Evolutionary conservation across 2,888 invertebrate species (phyloP).

Genomic region (Andrena chrysosceles): DNA sequence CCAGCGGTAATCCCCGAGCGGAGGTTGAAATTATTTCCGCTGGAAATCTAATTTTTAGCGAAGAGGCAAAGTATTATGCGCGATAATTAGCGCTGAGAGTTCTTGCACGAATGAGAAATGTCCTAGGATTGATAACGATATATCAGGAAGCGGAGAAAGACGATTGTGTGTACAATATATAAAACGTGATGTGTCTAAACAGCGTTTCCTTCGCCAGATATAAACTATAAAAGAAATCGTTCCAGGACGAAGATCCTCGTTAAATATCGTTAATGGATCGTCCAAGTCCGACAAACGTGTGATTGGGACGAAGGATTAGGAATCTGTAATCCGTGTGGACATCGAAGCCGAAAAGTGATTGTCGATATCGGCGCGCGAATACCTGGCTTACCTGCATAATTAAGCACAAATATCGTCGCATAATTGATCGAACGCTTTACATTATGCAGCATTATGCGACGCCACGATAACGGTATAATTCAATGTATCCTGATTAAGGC

Average conservation of each 20-base stretch:
- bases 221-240: no score
- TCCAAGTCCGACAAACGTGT: slow-evolving; percentile 34
- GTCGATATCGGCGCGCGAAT: slow-evolving; percentile 69
- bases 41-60: slow-evolving; percentile 61
- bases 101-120: slow-evolving; percentile 14
- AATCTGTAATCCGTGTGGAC: slow-evolving; percentile 62
- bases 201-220: no score
- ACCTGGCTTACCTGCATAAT: slow-evolving; percentile 71
- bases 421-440: slow-evolving; percentile 69
- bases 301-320: slow-evolving; percentile 43
- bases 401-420: slow-evolving; percentile 71
- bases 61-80: slow-evolving; percentile 51
- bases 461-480: slow-evolving; percentile 70
- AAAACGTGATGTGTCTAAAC: no score
- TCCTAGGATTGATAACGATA: slow-evolving; percentile 18
- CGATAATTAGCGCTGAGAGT: slow-evolving; percentile 62
- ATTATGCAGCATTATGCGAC: slow-evolving; percentile 69
- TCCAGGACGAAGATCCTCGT: no score
- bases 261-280: slow-evolving; percentile 42
- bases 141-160: neutral
- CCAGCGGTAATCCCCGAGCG: slow-evolving; percentile 53
- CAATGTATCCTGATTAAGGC: slow-evolving; percentile 69
- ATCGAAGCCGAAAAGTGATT: slow-evolving; percentile 71
- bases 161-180: neutral
- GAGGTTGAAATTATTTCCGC: slow-evolving; percentile 47